phyloP scores from a whole-genome alignment of 2,113 vertebrate genomes.

The Triplophysa rosa region DNA sequence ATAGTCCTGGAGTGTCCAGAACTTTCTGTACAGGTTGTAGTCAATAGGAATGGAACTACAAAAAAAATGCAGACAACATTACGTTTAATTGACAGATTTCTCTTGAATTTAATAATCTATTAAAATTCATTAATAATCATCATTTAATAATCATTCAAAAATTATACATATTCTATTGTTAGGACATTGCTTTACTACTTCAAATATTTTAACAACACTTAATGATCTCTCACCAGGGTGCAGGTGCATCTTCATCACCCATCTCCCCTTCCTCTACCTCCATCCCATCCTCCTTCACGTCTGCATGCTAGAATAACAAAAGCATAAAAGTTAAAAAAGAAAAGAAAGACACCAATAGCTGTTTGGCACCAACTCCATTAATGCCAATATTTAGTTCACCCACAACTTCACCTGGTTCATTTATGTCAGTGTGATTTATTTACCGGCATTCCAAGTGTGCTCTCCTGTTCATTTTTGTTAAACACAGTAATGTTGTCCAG shows the following conservation, averaged over 20 bases:
- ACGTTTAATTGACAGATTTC: too few relatives aligned
- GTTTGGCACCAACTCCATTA: too few relatives aligned
- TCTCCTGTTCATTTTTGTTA: constrained; percentile 97
- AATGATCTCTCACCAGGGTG: constrained; percentile 77
- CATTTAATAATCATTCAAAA: too few relatives aligned
- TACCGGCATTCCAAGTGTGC: constrained; percentile 94
- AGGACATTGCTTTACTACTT: too few relatives aligned
- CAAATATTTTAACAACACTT: not conserved
- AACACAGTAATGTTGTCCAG: constrained; percentile 96
- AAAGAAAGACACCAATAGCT: too few relatives aligned
- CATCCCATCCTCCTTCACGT: constrained; percentile 93
- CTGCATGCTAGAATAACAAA: constrained; percentile 74
- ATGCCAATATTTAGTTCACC: not conserved
- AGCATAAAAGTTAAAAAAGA: too few relatives aligned
- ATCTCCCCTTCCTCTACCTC: constrained; percentile 98
- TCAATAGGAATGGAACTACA: constrained; percentile 95
- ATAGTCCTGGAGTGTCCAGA: constrained; percentile 98
- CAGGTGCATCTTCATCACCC: constrained; percentile 94
- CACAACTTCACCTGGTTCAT: not conserved
- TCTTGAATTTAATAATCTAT: too few relatives aligned
- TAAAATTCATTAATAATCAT: too few relatives aligned
- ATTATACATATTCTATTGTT: too few relatives aligned
- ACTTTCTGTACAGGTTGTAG: constrained; percentile 98
- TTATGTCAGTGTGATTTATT: constrained; percentile 25
- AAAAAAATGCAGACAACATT: constrained; percentile 42